phyloP scores from a whole-genome alignment of 2,113 vertebrate genomes.

The Hyla sarda region DNA sequence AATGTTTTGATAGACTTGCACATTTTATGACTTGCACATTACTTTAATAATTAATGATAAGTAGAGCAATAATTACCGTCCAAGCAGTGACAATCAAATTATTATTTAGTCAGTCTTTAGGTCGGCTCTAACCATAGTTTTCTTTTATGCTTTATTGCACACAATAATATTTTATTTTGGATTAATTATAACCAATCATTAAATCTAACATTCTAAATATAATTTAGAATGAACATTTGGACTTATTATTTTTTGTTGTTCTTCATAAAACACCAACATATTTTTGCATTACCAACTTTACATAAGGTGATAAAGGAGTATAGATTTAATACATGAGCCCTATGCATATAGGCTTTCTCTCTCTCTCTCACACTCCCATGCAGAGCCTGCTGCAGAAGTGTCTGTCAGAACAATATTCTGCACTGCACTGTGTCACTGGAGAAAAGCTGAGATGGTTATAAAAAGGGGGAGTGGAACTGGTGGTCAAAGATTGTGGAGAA shows the following conservation, averaged over 20 bases:
- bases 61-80: not conserved
- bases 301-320: no score
- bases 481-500: no score
- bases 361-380: no score
- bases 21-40: slow-evolving; percentile 2
- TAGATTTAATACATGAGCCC: no score
- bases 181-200: not conserved
- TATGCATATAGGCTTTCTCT: no score
- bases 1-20: not conserved
- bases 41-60: not conserved
- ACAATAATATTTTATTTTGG: not conserved
- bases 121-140: not conserved
- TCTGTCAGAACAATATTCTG: no score
- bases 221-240: not conserved
- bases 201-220: not conserved
- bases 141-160: not conserved
- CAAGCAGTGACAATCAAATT: not conserved
- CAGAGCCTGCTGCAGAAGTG: no score
- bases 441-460: no score
- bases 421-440: no score
- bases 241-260: not conserved
- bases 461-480: no score
- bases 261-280: not conserved
- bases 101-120: not conserved
- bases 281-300: no score